Percentiles rank a stretch among this genome's conserved stretches.
These are phyloP conservation scores for Netta rufina DNA, from an alignment of 2,797 vertebrate species.

Conservation along the genomic window DNA sequence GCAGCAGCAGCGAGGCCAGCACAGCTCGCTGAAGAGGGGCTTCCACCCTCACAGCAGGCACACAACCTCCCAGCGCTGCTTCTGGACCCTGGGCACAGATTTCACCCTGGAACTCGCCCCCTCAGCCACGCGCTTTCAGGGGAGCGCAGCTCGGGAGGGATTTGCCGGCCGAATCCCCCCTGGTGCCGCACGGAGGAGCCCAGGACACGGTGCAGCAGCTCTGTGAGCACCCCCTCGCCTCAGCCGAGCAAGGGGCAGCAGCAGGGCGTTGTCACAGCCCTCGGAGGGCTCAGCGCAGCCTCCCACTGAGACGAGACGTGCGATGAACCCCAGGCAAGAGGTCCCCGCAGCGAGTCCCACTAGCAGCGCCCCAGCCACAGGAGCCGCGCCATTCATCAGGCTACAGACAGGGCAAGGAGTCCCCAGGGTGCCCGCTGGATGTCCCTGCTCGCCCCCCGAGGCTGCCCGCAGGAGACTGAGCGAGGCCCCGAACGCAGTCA, in stretches of 20 bases:
- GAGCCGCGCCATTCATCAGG: too few relatives aligned
- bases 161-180: not conserved
- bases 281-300: fast-evolving
- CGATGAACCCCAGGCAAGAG: not conserved
- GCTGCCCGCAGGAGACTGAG: not conserved
- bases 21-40: not conserved
- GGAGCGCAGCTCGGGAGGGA: not conserved
- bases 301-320: fast-evolving
- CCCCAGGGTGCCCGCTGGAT: not conserved
- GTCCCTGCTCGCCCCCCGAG: not conserved
- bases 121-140: fast-evolving
- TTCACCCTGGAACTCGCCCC: fast-evolving
- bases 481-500: constrained; percentile 23
- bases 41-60: not conserved
- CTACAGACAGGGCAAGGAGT: too few relatives aligned
- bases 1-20: not conserved
- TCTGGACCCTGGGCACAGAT: not conserved
- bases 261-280: not conserved
- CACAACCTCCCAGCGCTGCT: fast-evolving
- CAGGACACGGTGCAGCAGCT: not conserved
- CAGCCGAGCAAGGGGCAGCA: not conserved
- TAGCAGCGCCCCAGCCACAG: not conserved
- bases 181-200: fast-evolving
- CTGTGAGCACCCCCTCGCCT: not conserved
- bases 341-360: not conserved